A percentile compares a stretch with the other conserved stretches of the same genome.
Conservation (phyloP, 2,113 vertebrate species). For the Caranx ignobilis region DNA sequence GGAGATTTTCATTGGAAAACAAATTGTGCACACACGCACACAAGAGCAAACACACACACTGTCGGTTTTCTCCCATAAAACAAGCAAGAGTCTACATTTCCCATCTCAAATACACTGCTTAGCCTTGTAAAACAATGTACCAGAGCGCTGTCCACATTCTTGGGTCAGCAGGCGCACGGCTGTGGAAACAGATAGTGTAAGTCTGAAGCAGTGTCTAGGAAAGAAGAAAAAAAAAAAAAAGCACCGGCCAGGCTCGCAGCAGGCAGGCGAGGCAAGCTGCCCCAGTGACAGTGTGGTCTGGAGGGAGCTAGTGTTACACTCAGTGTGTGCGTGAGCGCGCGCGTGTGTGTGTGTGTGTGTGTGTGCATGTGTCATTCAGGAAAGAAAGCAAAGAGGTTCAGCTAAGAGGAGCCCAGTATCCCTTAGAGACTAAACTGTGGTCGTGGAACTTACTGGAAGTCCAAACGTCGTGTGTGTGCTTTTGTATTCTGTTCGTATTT, state of each 20-base stretch:
- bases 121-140: slow-evolving; percentile 71
- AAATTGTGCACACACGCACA: not conserved
- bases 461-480: slow-evolving; percentile 64
- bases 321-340: not conserved
- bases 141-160: slow-evolving; percentile 67
- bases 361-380: slow-evolving; percentile 50
- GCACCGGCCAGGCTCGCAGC: slow-evolving; percentile 49
- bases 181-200: slow-evolving; percentile 78
- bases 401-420: slow-evolving; percentile 49
- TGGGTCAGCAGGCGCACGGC: slow-evolving; percentile 73
- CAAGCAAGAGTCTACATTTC: slow-evolving; percentile 50
- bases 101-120: slow-evolving; percentile 40
- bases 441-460: slow-evolving; percentile 70
- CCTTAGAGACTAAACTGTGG: slow-evolving; percentile 59
- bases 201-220: slow-evolving; percentile 75
- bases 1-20: slow-evolving; percentile 7
- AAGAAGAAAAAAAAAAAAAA: slow-evolving; percentile 46
- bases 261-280: slow-evolving; percentile 47
- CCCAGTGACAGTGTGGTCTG: slow-evolving; percentile 57
- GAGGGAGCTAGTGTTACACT: slow-evolving; percentile 51
- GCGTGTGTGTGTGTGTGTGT: slow-evolving; percentile 26
- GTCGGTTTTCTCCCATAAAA: slow-evolving; percentile 23
- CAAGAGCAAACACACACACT: not conserved
- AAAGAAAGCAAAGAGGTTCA: slow-evolving; percentile 50
- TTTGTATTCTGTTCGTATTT: slow-evolving; percentile 61